phyloP scores from a whole-genome alignment of 2,113 vertebrate species.

The Prolemur simus region DNA sequence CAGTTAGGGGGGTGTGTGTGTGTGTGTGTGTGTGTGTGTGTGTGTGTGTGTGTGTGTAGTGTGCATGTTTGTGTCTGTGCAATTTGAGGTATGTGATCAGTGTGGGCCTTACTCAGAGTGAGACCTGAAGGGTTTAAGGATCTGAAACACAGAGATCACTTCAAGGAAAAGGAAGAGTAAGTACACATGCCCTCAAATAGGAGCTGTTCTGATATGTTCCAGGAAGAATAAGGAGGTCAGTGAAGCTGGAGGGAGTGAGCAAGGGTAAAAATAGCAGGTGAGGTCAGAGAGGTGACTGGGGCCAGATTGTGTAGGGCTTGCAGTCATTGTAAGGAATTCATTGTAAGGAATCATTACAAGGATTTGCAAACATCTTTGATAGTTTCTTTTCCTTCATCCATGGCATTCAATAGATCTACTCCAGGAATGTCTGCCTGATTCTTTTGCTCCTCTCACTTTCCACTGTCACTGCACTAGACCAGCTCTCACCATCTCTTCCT shows the following conservation, averaged over 20 bases:
- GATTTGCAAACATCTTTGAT: neutral
- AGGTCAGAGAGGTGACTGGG: neutral
- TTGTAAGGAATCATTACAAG: neutral
- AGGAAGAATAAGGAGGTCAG: neutral
- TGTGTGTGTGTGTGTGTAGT: neutral
- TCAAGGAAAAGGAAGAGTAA: neutral
- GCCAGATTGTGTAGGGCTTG: neutral
- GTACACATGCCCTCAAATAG: neutral
- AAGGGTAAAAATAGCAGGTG: neutral
- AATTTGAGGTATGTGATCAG: neutral
- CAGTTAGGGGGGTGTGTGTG: neutral
- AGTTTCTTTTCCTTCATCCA: neutral
- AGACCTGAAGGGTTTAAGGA: neutral
- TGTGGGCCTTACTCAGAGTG: neutral
- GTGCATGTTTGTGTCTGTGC: neutral
- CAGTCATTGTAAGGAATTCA: neutral
- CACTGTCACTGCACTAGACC: neutral
- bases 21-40: neutral
- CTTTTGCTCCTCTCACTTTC: neutral
- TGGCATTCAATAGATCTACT: neutral
- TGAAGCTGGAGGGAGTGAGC: neutral
- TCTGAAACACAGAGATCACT: neutral
- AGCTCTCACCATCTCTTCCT: neutral
- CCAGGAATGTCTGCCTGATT: neutral
- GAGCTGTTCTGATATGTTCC: neutral